Conservation (phyloP, 2,113 vertebrate species). For the Zingel zingel region DNA sequence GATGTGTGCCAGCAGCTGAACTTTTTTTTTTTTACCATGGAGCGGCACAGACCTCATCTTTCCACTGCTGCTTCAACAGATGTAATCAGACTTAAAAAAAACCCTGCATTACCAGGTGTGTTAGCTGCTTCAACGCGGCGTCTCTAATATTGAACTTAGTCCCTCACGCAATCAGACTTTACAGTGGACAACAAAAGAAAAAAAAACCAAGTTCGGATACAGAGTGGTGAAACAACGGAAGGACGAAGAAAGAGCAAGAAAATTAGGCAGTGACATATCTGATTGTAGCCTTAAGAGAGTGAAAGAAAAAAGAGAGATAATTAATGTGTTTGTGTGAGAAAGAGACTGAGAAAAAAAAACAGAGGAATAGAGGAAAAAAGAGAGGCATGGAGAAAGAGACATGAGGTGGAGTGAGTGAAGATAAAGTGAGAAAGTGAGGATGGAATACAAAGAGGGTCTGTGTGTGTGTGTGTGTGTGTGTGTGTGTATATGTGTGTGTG, state of each 20-base stretch:
- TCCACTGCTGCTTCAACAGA: slow-evolving; percentile 52
- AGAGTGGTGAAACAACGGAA: neutral
- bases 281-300: neutral
- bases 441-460: slow-evolving; percentile 68
- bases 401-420: slow-evolving; percentile 51
- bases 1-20: slow-evolving; percentile 24
- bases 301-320: slow-evolving; percentile 33
- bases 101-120: slow-evolving; percentile 25
- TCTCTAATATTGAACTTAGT: slow-evolving; percentile 25
- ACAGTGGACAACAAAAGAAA: neutral
- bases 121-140: slow-evolving; percentile 22
- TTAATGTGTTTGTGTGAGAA: slow-evolving; percentile 47
- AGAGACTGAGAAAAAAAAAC: slow-evolving; percentile 24
- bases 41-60: slow-evolving; percentile 44
- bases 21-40: slow-evolving; percentile 3
- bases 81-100: slow-evolving; percentile 52
- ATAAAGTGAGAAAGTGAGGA: slow-evolving; percentile 64
- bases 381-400: slow-evolving; percentile 44
- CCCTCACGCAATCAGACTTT: neutral
- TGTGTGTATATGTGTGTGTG: slow-evolving; percentile 31
- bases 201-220: neutral
- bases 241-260: neutral
- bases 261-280: slow-evolving; percentile 17
- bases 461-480: slow-evolving; percentile 32
- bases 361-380: slow-evolving; percentile 41